A percentile compares a stretch with the other conserved stretches of the same genome.
phyloP scores from a whole-genome alignment of 2,113 vertebrate species.

The Notothenia coriiceps region DNA sequence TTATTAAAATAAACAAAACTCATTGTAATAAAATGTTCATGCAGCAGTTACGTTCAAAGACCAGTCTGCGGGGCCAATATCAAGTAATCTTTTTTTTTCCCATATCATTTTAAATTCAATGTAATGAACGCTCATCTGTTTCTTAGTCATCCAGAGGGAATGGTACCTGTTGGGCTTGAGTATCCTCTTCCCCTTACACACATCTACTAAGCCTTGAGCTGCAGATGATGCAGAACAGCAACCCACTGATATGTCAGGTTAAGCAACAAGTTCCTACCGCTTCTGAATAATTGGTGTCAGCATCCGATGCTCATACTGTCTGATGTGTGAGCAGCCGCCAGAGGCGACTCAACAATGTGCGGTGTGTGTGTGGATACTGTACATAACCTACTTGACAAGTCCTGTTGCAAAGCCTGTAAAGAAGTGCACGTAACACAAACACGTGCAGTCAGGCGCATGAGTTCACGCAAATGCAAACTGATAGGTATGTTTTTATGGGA shows the following conservation, averaged over 20 bases:
- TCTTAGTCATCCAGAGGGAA: conserved; percentile 24
- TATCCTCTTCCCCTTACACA: conserved; percentile 34
- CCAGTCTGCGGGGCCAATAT: background rate
- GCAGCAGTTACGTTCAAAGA: background rate
- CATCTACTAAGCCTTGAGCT: conserved; percentile 53
- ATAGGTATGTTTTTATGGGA: conserved; percentile 36
- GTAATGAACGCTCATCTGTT: conserved; percentile 22
- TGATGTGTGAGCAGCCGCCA: conserved; percentile 69
- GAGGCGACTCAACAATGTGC: conserved; percentile 58
- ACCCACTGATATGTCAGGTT: conserved; percentile 67
- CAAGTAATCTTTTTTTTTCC: background rate
- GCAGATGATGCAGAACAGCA: conserved; percentile 62
- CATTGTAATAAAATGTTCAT: background rate
- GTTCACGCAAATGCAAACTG: conserved; percentile 30
- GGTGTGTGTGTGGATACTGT: conserved; percentile 60
- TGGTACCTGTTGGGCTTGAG: conserved; percentile 25
- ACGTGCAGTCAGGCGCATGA: conserved; percentile 34
- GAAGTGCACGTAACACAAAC: conserved; percentile 45
- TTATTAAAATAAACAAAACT: conserved; percentile 8
- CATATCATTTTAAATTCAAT: conserved; percentile 15
- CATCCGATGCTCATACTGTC: conserved; percentile 68
- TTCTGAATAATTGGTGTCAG: conserved; percentile 83
- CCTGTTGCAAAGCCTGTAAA: conserved; percentile 46
- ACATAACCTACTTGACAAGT: conserved; percentile 66
- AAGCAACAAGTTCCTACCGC: conserved; percentile 67